Percentiles rank a stretch among this genome's conserved stretches.
phyloP scores from a whole-genome alignment of 2,113 vertebrate species.

The Capricornis sumatraensis region DNA sequence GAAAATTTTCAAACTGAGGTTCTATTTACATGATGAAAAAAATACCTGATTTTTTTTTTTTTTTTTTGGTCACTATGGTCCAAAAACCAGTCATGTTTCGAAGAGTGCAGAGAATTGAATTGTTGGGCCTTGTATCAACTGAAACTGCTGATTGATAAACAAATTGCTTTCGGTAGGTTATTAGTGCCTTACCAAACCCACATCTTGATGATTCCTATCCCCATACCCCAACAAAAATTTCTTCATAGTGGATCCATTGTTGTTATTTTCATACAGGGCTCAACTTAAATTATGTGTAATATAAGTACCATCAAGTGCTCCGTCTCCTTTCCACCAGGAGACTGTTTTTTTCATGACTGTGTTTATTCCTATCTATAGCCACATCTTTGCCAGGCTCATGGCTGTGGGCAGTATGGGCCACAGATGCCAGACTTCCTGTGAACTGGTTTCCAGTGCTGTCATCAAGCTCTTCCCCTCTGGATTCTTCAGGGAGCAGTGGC shows the following conservation, averaged over 20 bases:
- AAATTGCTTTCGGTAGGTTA: constrained; percentile 50
- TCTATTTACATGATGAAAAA: constrained; percentile 44
- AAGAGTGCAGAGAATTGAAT: constrained; percentile 36
- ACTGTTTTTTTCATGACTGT: constrained; percentile 5
- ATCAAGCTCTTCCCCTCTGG: constrained; percentile 15
- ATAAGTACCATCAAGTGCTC: background rate
- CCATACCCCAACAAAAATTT: background rate
- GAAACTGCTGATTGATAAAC: constrained; percentile 55
- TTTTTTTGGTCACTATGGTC: background rate
- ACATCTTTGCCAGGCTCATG: constrained; percentile 12
- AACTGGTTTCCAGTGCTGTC: constrained; percentile 56
- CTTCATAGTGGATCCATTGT: constrained; percentile 53
- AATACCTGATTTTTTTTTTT: background rate
- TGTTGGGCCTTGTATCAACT: constrained; percentile 24
- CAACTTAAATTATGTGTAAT: constrained; percentile 49
- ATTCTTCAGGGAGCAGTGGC: background rate
- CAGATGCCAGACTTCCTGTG: constrained; percentile 22
- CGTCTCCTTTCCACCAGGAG: constrained; percentile 3
- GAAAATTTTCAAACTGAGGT: background rate
- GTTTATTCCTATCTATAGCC: background rate
- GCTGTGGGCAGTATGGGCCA: background rate
- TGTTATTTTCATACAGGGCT: constrained; percentile 26
- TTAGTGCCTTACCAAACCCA: constrained; percentile 39
- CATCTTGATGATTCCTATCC: background rate
- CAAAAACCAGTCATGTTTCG: constrained; percentile 28